Evolutionary conservation across 2,888 invertebrate species (phyloP), one percentile per base, ranked within the genome.

Genomic region (Tyria jacobaeae): DNA sequence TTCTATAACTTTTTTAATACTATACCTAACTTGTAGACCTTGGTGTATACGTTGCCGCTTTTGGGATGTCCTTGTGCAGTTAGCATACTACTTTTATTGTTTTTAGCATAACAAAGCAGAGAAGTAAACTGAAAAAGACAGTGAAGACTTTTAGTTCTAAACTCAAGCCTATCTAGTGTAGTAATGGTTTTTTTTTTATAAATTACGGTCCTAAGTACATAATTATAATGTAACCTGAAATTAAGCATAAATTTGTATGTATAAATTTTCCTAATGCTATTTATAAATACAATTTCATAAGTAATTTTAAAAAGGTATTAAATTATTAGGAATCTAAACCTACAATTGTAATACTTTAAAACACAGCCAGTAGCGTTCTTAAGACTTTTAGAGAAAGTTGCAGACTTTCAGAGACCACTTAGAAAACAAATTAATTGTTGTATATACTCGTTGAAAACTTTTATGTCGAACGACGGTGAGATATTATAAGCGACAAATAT

Each of bases 1-100:
- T 64, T 50, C 53, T 74, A 70, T 74, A 57, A 70, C 62, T 64
- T 68, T 57, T 65, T 58, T 58, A 57, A 47, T 17, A 1, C 2
- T 52, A 52, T 35, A 6, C 21, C 21, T 24, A 34, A 21, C 12
- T 37, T 9, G 27, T 27, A n/a, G n/a, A n/a, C n/a, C n/a, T n/a
- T n/a, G n/a, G n/a, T n/a, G n/a, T n/a, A n/a, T n/a, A n/a, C n/a
- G n/a, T n/a, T n/a, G n/a, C n/a, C n/a, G n/a, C n/a, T n/a, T n/a
- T n/a, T n/a, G n/a, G 15, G 15, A 1, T 27, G 15, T 1, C 9
- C 25, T 48, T 27, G 25, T 27, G 48, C 3, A 44, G 44, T 10
- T n/a, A n/a, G n/a, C n/a, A n/a, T n/a, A n/a, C n/a, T 7, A n/a
- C 2, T 39, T 39, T 15, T 35, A 1, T 35, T 7, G 1, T 1